Evolutionary conservation across 2,797 vertebrate genomes (phyloP), one percentile per base, ranked within the genome.

Genomic region (Emys orbicularis): DNA sequence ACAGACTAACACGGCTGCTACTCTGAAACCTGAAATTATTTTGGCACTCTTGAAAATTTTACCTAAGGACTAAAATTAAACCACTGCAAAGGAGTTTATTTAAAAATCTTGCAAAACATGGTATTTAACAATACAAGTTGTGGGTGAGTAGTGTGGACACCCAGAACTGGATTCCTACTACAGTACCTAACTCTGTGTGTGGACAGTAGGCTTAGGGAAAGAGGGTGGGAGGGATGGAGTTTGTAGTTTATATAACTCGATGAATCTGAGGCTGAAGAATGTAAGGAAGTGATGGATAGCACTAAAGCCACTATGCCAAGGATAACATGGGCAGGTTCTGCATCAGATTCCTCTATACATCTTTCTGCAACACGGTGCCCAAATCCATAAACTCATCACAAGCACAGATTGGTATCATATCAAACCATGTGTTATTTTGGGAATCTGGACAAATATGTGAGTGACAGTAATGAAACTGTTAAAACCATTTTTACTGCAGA

Each of bases 271-370:
- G 37, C 10, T 76, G 83, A 93, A 21, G 18, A 88, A 86, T 92
- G 54, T 34, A 91, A 94, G 3, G 16, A 84, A 90, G 83, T 89
- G 52, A 88, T 56, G 37, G 1, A 6, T 11, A 94, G 89, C 31
- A 61, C 29, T 52, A 72, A 50, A 65, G 56, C 92, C 89, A 31
- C 83, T 49, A 85, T 91, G 89, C 11, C 80, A 19, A 83, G 77
- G 4, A 84, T 92, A 94, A 89, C 79, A 84, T 92, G 94, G 77
- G 57, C 57, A 94, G 41, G 89, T 90, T 89, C 83, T 72, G 16
- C 37, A 88, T 87, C 94, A 96, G 5, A 76, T 37, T 81, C 44
- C 37, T 94, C 89, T 95, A 79, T 95, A 57, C 23, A 25, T 65
- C 34, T 65, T 65, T 65, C 61, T 65, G 61, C 16, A n/a, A 65